Conservation (phyloP, 2,888 invertebrate species). For the Diarsia dahlii region DNA sequence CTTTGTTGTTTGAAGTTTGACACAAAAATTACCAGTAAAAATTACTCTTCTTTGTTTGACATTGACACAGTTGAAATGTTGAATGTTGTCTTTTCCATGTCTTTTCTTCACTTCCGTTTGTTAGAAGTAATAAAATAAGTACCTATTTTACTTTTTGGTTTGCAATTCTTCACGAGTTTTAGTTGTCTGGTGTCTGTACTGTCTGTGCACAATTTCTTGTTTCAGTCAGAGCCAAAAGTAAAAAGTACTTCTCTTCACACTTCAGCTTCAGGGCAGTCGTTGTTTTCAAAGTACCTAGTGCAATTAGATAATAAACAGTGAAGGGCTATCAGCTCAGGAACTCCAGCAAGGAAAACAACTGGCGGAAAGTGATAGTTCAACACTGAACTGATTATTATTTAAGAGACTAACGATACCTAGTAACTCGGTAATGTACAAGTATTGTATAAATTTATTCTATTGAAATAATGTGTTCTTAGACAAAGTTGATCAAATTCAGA, state of each 20-base stretch:
- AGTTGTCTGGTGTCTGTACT: not conserved
- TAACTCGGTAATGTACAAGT: not conserved
- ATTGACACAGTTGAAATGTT: too few species aligned
- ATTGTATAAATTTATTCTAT: not conserved
- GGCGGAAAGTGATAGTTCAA: not conserved
- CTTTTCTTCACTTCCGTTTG: too few species aligned
- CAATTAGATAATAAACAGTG: not conserved
- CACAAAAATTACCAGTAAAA: too few species aligned
- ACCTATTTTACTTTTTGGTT: too few species aligned
- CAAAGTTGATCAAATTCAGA: not conserved
- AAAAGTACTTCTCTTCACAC: not conserved
- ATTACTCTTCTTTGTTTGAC: too few species aligned
- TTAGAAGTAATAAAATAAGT: too few species aligned
- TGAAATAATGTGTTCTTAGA: not conserved
- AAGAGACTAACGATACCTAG: not conserved
- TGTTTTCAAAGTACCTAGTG: not conserved
- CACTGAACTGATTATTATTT: not conserved
- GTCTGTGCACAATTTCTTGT: not conserved
- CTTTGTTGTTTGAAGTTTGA: too few species aligned
- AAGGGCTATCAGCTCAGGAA: not conserved
- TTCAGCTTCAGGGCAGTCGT: not conserved
- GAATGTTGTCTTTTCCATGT: too few species aligned
- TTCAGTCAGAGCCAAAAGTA: not conserved
- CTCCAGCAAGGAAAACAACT: not conserved
- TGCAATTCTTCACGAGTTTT: too few species aligned